Evolutionary conservation across 2,888 invertebrate genomes (phyloP).

Genomic region (Drosophila formosana): DNA sequence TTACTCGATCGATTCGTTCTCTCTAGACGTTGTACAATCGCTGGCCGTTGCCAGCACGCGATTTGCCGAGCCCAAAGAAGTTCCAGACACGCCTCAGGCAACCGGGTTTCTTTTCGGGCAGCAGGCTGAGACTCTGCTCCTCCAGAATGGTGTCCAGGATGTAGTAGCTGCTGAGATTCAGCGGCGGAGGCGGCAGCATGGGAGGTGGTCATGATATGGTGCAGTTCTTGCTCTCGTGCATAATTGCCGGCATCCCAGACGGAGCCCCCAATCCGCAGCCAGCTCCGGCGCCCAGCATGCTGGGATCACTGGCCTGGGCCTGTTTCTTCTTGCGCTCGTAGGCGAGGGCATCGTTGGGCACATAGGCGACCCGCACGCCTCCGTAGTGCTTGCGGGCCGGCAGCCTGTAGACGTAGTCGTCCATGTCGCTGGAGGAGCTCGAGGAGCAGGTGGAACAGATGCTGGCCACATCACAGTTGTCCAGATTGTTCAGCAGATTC

Average conservation of each 20-base stretch:
- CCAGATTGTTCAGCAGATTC: slow-evolving; percentile 73
- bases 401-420: slow-evolving; percentile 93
- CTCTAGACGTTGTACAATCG: slow-evolving; percentile 59
- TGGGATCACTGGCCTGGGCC: slow-evolving; percentile 69
- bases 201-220: slow-evolving; percentile 91
- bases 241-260: slow-evolving; percentile 58
- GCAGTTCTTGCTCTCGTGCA: slow-evolving; percentile 91
- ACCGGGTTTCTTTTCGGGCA: slow-evolving; percentile 80
- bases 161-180: slow-evolving; percentile 82
- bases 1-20: slow-evolving; percentile 6
- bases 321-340: slow-evolving; percentile 90
- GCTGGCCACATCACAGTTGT: slow-evolving; percentile 89
- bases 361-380: slow-evolving; percentile 96
- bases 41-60: slow-evolving; percentile 41
- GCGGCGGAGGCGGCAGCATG: slow-evolving; percentile 80
- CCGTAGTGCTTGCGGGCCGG: slow-evolving; percentile 93
- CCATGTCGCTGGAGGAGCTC: slow-evolving; percentile 93
- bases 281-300: slow-evolving; percentile 1
- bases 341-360: slow-evolving; percentile 95
- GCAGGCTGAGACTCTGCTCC: slow-evolving; percentile 76
- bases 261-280: slow-evolving; percentile 35
- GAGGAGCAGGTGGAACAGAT: slow-evolving; percentile 96
- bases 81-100: slow-evolving; percentile 80
- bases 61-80: slow-evolving; percentile 70
- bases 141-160: slow-evolving; percentile 82